phyloP scores from a whole-genome alignment of 2,888 invertebrate species.

The Choreutis nemorana region DNA sequence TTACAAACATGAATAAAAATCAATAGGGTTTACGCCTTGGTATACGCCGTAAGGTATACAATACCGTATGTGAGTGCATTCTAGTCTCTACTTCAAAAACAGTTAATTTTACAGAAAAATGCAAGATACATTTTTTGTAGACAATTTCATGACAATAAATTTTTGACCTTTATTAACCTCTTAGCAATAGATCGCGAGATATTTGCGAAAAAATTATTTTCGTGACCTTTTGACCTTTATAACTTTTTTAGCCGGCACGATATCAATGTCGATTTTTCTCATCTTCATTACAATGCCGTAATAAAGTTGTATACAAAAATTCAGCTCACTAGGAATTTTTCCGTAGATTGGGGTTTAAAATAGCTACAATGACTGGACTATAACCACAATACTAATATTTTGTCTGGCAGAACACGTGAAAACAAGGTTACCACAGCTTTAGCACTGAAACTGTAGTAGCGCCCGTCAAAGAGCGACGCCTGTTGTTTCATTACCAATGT shows the following conservation, averaged over 20 bases:
- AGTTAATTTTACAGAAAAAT: neutral
- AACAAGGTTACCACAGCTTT: no score
- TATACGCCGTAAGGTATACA: no score
- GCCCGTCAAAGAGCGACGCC: no score
- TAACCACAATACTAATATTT: no score
- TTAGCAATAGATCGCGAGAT: neutral
- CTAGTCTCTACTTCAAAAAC: slow-evolving; percentile 1
- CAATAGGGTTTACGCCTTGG: slow-evolving; percentile 2
- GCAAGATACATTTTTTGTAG: no score
- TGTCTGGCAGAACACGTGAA: no score
- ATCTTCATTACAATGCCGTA: slow-evolving; percentile 3
- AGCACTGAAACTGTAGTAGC: no score
- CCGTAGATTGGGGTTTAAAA: no score
- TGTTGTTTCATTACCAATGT: no score
- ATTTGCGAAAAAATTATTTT: slow-evolving; percentile 5
- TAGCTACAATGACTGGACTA: no score
- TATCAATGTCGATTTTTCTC: slow-evolving; percentile 3
- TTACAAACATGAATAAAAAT: slow-evolving; percentile 3
- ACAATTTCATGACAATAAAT: neutral
- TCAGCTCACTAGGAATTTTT: slow-evolving; percentile 4
- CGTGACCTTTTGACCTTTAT: slow-evolving; percentile 5
- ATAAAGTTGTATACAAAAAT: slow-evolving; percentile 5
- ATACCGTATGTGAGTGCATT: slow-evolving; percentile 4
- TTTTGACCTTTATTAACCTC: slow-evolving; percentile 1
- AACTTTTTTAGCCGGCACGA: no score